Evolutionary conservation across 2,888 invertebrate genomes (phyloP).

Genomic region (Drepana falcataria): DNA sequence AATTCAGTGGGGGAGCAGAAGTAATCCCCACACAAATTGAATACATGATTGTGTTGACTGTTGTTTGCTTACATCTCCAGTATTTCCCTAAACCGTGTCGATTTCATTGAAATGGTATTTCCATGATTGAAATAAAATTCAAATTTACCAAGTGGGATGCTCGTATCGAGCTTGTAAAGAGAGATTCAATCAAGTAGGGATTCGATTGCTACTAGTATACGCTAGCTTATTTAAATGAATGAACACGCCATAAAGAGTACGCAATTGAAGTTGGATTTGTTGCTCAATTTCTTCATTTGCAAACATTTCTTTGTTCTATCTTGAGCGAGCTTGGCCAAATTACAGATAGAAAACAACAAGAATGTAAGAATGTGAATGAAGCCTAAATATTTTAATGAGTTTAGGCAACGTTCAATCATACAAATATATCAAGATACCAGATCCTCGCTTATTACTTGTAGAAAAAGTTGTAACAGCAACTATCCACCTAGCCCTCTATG

Average conservation of each 20-base stretch:
- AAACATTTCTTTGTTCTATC: too few species aligned
- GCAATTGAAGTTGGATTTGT: conserved; percentile 21
- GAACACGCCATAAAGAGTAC: conserved; percentile 40
- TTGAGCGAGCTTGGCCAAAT: too few species aligned
- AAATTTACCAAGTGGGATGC: conserved; percentile 45
- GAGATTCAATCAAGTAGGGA: conserved; percentile 63
- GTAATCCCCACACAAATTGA: conserved; percentile 65
- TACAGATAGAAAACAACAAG: too few species aligned
- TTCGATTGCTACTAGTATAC: conserved; percentile 36
- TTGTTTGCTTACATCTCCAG: conserved; percentile 52
- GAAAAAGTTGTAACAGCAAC: too few species aligned
- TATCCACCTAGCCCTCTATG: too few species aligned
- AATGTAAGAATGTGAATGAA: too few species aligned
- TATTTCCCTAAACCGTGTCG: conserved; percentile 53
- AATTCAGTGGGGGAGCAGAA: conserved; percentile 40
- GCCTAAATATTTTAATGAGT: too few species aligned
- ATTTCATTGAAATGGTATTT: conserved; percentile 54
- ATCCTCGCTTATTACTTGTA: too few species aligned
- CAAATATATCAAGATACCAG: too few species aligned
- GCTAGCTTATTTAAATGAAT: conserved; percentile 55
- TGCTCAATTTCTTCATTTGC: conserved; percentile 7
- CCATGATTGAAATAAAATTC: conserved; percentile 62
- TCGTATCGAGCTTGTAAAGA: conserved; percentile 40
- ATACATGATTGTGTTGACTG: conserved; percentile 61
- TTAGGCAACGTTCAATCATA: too few species aligned